Evolutionary conservation across 2,888 invertebrate genomes (phyloP), one percentile per base, ranked within the genome.

Genomic region (Dicyrtoma fusca): DNA sequence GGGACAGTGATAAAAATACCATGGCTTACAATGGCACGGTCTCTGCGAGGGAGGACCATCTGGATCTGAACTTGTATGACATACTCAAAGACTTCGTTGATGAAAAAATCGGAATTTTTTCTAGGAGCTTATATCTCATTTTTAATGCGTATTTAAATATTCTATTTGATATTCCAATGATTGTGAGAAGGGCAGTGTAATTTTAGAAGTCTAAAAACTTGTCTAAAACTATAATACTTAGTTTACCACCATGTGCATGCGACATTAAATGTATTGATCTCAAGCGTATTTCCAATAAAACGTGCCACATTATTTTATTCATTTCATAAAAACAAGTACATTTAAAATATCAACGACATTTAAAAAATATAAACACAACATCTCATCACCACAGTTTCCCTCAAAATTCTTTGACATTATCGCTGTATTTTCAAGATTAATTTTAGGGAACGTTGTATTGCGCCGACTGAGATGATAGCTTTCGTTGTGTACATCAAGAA

Each of bases 121-220:
- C 75, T 10, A 69, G 76, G 21, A 76, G 76, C 49, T 66, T 77
- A 6, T 77, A 75, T 70, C 84, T 88, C 73, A 83, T 90, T 61
- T 82, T 86, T 0, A 87, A 87, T 81, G 87, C 88, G 65, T 79
- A 89, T 57, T 83, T 87, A 65, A 85, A 87, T 81, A 81, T 89
- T 68, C 78, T 87, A 13, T 88, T 88, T 81, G 85, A 85, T 76
- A 85, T 88, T 55, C 86, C 88, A 75, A 87, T 90, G 85, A 83
- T 86, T 55, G 82, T 86, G 75, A 82, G 86, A 78, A 55, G 62
- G 11, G 19, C 26, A 13, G 23, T 44, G 2, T 68, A 21, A 45
- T 63, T 42, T 45, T 34, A 34, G 8, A 34, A 34, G 8, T 34
- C 4, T 34, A 5, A 51, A n/a, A 51, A 34, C 34, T 19, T 51